Base-by-base conservation (phyloP, 2,113 vertebrate species). In the Dissostichus mawsoni region DNA sequence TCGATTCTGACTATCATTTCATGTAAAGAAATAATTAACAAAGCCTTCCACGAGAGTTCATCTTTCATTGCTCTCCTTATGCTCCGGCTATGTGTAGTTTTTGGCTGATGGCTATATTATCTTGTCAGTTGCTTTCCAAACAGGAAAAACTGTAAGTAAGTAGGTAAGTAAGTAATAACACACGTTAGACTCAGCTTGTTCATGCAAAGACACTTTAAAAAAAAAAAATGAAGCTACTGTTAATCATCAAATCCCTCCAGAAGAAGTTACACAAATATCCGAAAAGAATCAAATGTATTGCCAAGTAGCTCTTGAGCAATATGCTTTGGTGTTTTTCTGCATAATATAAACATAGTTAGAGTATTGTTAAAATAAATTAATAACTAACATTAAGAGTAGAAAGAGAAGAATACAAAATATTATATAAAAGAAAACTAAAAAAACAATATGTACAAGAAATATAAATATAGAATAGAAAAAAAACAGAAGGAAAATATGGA, bases 1-100 rank as follows among this genome's bases (percentile, higher is more conserved):
- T 93, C 41, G 82, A 92, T 92, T 90, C 86, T 84, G 77, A 85
- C 75, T 70, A 82, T 93, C 69, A 92, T 91, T 93, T 89, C 83
- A 79, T 89, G 81, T 82, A 84, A 89, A 92, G 88, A 67, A 44
- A 23, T 0, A 87, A 85, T 90, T 80, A 87, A 89, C 81, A 82
- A 86, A 74, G 74, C 78, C 84, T 88, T 83, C 67, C 56, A 86
- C 67, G 71, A 84, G 81, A 88, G 80, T 90, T 90, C 81, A 90
- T 93, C 87, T 89, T 90, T 91, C 85, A 88, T 79, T 63, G 64
- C 67, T 76, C 73, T 72, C 81, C 76, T 72, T 79, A 68, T 76
- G 80, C 83, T 84, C 74, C 29, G 44, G 62, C 58, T 58, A 59
- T 69, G 78, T 73, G 91, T 80, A 79, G 71, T 79, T 77, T 88